A percentile compares a stretch with the other conserved stretches of the same genome.
These are phyloP conservation scores for Catharus bicknelli DNA, from an alignment of 2,113 vertebrate species.

Conservation along the genomic window DNA sequence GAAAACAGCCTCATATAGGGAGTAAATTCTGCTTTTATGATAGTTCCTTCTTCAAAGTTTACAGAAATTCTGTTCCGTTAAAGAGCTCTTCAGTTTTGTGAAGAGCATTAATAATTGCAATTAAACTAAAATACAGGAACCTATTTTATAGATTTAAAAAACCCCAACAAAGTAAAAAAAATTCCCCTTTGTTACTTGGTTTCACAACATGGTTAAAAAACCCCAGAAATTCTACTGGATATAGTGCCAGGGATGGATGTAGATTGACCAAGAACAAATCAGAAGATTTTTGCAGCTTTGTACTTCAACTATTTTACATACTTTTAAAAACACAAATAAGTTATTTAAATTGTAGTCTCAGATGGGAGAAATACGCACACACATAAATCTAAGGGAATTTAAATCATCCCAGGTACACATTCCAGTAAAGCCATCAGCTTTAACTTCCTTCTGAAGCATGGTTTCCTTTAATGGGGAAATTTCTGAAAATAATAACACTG, in stretches of 20 bases:
- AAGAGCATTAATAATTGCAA: not conserved
- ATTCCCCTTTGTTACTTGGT: not conserved
- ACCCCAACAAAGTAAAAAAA: not conserved
- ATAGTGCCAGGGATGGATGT: not conserved
- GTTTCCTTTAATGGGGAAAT: not conserved
- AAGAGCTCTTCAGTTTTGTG: not conserved
- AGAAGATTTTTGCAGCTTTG: not conserved
- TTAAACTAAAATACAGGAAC: not conserved
- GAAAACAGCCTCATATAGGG: not conserved
- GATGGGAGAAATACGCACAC: not conserved
- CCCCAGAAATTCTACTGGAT: not conserved
- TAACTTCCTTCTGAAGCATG: not conserved
- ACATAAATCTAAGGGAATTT: not conserved
- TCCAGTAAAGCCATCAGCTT: not conserved
- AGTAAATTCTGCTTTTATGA: not conserved
- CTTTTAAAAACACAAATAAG: not conserved
- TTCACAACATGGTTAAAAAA: not conserved
- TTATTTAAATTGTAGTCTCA: not conserved
- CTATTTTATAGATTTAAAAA: not conserved
- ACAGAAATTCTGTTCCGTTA: not conserved
- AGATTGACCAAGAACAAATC: not conserved
- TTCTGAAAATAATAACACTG: not conserved
- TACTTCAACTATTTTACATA: not conserved
- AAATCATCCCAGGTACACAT: not conserved
- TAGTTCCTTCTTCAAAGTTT: not conserved